Evolutionary conservation across 2,113 vertebrate genomes (phyloP).

Genomic region (Willisornis vidua): DNA sequence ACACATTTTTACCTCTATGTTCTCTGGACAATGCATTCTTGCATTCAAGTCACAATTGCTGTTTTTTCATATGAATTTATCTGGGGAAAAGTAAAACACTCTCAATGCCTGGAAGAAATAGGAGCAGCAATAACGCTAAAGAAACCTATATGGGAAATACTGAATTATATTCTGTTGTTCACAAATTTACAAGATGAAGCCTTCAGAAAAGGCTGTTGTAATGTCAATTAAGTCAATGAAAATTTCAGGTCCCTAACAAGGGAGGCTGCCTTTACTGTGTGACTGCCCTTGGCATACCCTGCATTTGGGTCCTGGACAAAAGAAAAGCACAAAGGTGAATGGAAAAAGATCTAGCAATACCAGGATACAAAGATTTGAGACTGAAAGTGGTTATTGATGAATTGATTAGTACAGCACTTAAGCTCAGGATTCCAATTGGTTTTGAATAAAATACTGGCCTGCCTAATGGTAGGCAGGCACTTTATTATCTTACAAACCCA

Average conservation of each 20-base stretch:
- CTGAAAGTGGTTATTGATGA: neutral
- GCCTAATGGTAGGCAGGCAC: neutral
- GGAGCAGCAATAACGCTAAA: neutral
- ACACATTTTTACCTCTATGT: neutral
- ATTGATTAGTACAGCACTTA: neutral
- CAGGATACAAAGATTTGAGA: neutral
- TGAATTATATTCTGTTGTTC: neutral
- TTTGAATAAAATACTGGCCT: neutral
- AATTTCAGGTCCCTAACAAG: neutral
- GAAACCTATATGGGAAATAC: neutral
- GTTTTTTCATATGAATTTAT: neutral
- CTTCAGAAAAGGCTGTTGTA: neutral
- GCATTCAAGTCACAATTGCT: neutral
- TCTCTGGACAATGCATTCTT: neutral
- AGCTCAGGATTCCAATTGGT: neutral
- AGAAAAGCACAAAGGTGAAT: neutral
- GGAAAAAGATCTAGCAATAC: neutral
- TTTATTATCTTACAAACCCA: conserved; percentile 6
- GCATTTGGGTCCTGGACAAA: neutral
- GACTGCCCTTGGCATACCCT: neutral
- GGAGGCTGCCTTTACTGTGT: neutral
- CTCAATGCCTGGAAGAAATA: neutral
- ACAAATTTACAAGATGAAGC: neutral
- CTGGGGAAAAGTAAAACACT: neutral
- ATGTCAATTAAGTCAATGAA: neutral